phyloP scores from a whole-genome alignment of 2,797 vertebrate genomes.

The Xyrichtys novacula region DNA sequence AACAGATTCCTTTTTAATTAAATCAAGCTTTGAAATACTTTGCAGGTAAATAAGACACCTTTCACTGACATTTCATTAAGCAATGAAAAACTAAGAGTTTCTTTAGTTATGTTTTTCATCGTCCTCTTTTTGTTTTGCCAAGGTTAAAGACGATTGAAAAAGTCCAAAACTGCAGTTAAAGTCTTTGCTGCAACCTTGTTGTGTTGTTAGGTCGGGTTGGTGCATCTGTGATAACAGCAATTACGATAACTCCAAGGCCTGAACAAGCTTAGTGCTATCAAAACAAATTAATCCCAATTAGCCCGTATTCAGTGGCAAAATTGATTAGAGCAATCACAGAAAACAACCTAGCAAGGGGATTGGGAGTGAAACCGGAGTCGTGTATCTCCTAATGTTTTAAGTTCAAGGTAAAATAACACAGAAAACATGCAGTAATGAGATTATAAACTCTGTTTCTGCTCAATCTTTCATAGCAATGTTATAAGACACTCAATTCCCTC shows the following conservation, averaged over 20 bases:
- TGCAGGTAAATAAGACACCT: background rate
- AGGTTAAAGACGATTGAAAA: background rate
- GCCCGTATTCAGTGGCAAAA: background rate
- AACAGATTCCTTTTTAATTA: background rate
- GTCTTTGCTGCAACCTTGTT: background rate
- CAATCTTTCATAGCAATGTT: background rate
- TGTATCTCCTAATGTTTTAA: background rate
- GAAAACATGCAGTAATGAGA: background rate
- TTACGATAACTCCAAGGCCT: slow-evolving; percentile 17
- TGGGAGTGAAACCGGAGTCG: background rate
- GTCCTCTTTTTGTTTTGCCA: background rate
- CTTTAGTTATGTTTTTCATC: too few species aligned
- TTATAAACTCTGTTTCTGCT: background rate
- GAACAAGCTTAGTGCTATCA: slow-evolving; percentile 20
- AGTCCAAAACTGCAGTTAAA: background rate
- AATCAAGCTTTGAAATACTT: background rate
- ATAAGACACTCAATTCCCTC: background rate
- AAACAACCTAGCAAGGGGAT: slow-evolving; percentile 17
- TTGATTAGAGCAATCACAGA: slow-evolving; percentile 10
- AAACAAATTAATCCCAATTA: slow-evolving; percentile 53
- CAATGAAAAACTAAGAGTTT: background rate
- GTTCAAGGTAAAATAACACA: background rate
- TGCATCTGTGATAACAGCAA: slow-evolving; percentile 12
- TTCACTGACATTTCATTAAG: background rate
- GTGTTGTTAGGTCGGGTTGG: background rate